These are phyloP conservation scores for Aegotheles bennettii DNA, from an alignment of 2,113 vertebrate species.

Conservation along the genomic window DNA sequence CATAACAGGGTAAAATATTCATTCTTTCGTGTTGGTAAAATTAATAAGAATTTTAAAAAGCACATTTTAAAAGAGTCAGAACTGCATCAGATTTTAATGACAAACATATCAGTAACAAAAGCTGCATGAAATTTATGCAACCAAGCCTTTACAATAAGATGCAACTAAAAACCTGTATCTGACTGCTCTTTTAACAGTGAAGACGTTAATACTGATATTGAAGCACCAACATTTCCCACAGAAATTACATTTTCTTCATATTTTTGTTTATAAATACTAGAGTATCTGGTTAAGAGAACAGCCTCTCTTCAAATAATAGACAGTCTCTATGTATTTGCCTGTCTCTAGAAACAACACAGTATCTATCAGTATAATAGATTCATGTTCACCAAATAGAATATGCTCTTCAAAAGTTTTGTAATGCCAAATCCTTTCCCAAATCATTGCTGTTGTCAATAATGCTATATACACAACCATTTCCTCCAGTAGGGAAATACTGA, in stretches of 20 bases:
- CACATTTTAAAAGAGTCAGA: not conserved
- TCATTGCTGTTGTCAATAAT: not conserved
- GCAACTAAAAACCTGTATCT: not conserved
- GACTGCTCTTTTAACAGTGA: not conserved
- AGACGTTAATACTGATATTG: not conserved
- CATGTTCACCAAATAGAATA: not conserved
- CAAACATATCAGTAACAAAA: not conserved
- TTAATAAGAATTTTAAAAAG: not conserved
- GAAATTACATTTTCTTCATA: not conserved
- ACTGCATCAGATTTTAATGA: not conserved
- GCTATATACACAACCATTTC: not conserved
- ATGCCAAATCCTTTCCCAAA: not conserved
- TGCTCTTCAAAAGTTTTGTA: not conserved
- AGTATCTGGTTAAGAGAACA: not conserved
- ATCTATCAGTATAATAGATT: not conserved
- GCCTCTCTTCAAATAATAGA: not conserved
- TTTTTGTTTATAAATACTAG: not conserved
- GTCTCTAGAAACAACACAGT: not conserved
- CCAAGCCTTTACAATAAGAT: not conserved
- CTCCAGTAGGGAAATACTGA: not conserved
- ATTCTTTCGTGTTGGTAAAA: not conserved
- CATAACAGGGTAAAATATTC: not conserved
- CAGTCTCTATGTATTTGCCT: not conserved
- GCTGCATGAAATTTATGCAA: not conserved
- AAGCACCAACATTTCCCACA: not conserved